A percentile compares a stretch with the other conserved stretches of the same genome.
These are phyloP conservation scores for Galaxea fascicularis DNA, from an alignment of 92 coral and sea anemone species.

Conservation along the genomic window DNA sequence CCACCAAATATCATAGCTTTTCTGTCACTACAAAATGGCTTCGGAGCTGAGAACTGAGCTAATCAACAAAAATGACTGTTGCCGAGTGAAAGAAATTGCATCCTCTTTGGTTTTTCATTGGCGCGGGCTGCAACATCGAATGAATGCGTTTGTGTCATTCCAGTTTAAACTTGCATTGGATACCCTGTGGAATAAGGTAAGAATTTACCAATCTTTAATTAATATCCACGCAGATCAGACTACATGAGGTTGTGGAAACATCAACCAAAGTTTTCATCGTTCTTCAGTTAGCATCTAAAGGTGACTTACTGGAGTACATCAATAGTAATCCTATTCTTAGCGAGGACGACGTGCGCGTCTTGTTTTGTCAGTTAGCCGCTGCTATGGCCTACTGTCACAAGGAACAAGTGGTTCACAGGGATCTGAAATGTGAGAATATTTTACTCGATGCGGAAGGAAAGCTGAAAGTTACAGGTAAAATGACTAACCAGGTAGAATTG, in stretches of 20 bases:
- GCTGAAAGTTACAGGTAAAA: slow-evolving; percentile 82
- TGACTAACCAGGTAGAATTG: background rate
- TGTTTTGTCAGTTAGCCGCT: slow-evolving; percentile 82
- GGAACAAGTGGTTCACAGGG: slow-evolving; percentile 76
- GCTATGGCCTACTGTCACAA: slow-evolving; percentile 84
- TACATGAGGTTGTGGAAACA: slow-evolving; percentile 81
- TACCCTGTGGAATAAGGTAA: background rate
- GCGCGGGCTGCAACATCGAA: too few species aligned
- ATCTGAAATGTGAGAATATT: slow-evolving; percentile 83
- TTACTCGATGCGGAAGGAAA: slow-evolving; percentile 76
- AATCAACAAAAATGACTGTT: too few species aligned
- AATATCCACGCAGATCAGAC: slow-evolving; percentile 56
- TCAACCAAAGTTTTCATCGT: slow-evolving; percentile 80
- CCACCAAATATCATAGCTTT: too few species aligned
- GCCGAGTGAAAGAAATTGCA: too few species aligned
- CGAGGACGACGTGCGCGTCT: slow-evolving; percentile 67
- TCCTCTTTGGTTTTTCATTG: too few species aligned
- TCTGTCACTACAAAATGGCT: too few species aligned
- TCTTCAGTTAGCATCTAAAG: slow-evolving; percentile 75
- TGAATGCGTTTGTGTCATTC: too few species aligned
- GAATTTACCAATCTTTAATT: background rate
- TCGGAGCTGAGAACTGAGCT: too few species aligned
- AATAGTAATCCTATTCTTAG: slow-evolving; percentile 48
- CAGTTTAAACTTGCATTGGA: background rate
- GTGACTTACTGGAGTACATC: slow-evolving; percentile 81